Evolutionary conservation across 2,113 vertebrate species (phyloP).

Genomic region (Actinemys pallida): DNA sequence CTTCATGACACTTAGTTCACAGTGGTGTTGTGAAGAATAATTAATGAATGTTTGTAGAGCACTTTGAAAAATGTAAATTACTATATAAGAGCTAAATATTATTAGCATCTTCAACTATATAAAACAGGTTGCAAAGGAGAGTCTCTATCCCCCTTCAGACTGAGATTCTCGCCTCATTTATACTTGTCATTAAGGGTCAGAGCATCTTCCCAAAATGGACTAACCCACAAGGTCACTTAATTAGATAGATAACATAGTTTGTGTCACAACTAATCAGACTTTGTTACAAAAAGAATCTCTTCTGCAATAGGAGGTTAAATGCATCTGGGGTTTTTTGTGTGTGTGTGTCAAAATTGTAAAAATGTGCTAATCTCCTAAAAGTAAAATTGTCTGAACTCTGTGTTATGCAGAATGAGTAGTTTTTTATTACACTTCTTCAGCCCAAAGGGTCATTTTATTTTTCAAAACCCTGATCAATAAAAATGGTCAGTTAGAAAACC

Average conservation of each 20-base stretch:
- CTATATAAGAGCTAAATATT: accelerated
- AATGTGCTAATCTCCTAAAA: neutral
- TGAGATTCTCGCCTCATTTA: neutral
- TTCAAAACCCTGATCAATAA: neutral
- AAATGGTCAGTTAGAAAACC: neutral
- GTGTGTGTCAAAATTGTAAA: constrained; percentile 13
- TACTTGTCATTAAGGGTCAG: constrained; percentile 41
- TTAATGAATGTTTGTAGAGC: neutral
- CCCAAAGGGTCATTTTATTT: neutral
- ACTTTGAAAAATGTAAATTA: neutral
- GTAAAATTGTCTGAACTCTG: neutral
- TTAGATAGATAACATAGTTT: constrained; percentile 49
- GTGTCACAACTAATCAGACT: constrained; percentile 66
- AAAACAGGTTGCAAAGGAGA: neutral
- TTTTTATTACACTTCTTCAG: neutral
- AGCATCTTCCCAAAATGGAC: neutral
- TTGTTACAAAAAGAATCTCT: constrained; percentile 36
- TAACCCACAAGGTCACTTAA: constrained; percentile 58
- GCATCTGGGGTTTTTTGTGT: neutral
- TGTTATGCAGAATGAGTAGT: neutral
- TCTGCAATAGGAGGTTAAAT: constrained; percentile 34
- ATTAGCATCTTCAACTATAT: neutral
- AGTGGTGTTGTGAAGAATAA: neutral
- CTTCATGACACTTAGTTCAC: neutral
- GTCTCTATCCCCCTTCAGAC: neutral